A percentile compares a stretch with the other conserved stretches of the same genome.
Conservation (phyloP, 1,140 invertebrate genomes). For the Sinella curviseta region DNA sequence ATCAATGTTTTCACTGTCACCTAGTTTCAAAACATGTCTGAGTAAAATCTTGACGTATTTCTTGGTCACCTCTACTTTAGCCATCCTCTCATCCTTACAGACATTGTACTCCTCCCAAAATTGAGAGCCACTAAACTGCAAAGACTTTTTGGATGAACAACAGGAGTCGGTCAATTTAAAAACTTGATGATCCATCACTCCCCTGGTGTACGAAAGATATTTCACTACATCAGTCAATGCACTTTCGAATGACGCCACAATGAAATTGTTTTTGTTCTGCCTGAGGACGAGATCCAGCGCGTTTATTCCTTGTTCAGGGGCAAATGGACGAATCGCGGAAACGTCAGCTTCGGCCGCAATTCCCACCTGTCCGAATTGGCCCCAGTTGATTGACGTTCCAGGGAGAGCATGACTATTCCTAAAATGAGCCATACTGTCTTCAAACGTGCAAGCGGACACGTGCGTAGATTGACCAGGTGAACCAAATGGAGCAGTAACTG, state of each 20-base stretch:
- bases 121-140: neutral
- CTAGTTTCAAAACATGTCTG: neutral
- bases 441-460: neutral
- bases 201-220: neutral
- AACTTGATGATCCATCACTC: neutral
- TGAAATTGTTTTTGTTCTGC: neutral
- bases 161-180: too few relatives aligned
- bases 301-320: neutral
- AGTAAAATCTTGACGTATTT: neutral
- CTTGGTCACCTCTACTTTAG: neutral
- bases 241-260: neutral
- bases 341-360: neutral
- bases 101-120: conserved; percentile 7
- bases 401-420: neutral
- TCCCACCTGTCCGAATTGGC: neutral
- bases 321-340: neutral
- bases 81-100: neutral
- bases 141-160: too few relatives aligned
- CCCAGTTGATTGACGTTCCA: neutral
- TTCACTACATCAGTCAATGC: neutral
- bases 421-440: neutral
- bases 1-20: neutral
- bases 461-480: neutral
- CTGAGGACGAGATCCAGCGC: neutral
- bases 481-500: neutral